Base-by-base conservation (phyloP, 2,797 vertebrate genomes). In the Falco peregrinus region DNA sequence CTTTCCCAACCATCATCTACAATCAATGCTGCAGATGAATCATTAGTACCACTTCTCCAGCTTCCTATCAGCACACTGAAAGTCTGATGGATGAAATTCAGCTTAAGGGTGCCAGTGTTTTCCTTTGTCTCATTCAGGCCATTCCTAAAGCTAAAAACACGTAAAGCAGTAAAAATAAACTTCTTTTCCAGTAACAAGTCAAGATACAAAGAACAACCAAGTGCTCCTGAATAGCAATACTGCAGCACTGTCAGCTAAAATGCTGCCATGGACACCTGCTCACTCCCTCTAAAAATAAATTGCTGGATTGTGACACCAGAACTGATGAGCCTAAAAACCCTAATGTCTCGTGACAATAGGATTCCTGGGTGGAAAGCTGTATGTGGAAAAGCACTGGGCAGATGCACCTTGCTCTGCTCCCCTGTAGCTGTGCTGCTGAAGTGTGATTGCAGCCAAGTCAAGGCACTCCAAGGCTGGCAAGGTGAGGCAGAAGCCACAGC, bases 221-320 rank as follows among this genome's bases (percentile, higher is more conserved):
- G 33, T 33, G 65, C 33, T 92, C 71, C 74, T 75, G 74, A 37
- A 39, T 6, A 77, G 74, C 75, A 83, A 35, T 61, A 53, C n/a
- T 57, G 64, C 64, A 80, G 90, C 61, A 54, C 41, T 35, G 78
- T 87, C 95, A 95, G 94, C 86, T 87, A 83, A 95, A 97, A 90
- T 17, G 57, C 88, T 95, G 60, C 71, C 71, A 64, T 1, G 41
- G 69, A 85, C 95, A 96, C 91, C 90, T 93, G 87, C 88, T 95
- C 60, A 24, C 41, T 87, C 86, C 17, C 56, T 93, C 90, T 95
- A 90, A 95, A 96, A 95, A 92, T 82, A 96, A 83, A 85, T 48
- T 64, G 67, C 68, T 71, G 74, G 74, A 85, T 92, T 75, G 48
- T 93, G 90, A 71, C 83, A 75, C 68, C 60, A 75, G 81, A 94